Evolutionary conservation across 2,113 vertebrate species (phyloP), one percentile per base, ranked within the genome.

Genomic region (Forbesichthys papilliferus): DNA sequence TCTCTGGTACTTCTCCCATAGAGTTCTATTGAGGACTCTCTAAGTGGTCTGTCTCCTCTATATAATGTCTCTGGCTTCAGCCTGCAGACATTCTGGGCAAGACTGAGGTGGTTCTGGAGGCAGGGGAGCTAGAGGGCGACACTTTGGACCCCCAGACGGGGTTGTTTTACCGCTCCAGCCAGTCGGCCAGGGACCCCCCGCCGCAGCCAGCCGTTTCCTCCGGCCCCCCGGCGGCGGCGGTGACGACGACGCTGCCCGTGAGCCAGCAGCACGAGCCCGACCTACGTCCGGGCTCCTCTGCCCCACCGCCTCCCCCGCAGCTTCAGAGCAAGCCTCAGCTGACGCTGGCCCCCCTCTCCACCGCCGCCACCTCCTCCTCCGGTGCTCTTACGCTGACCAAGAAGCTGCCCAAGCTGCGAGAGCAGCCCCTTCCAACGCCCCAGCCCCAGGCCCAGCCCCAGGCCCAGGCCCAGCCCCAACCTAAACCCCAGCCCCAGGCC

Each of bases 61-160:
- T 27, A 27, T 27, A 27, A 27, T 27, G 27, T 27, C 27, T 27
- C 27, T 27, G 27, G 9, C 75, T 46, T 18, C 85, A 94, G 96
- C 88, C 92, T 27, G 86, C 94, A 68, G 95, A 94, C 84, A 91
- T 92, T 85, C 93, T 87, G 77, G 88, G 86, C 87, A 93, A 78
- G 94, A 85, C 92, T 3, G 92, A 95, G 68, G 82, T 91, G 36
- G 90, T 90, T 82, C 86, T 95, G 10, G 98, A 99, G 86, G 96
- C 94, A 27, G 94, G 94, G 9, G 96, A 98, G 84, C 90, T 96
- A 75, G 98, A 99, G 74, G 96, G 97, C 64, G 98, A 99, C 92
- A 98, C 96, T 42, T 78, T 99, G 90, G 98, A 99, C 86, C 98
- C 98, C 48, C 98, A 99, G 92, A 99, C 98, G 0, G 98, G 98